Conservation (phyloP, 1,140 invertebrate species). For the Arctopsyche grandis region DNA sequence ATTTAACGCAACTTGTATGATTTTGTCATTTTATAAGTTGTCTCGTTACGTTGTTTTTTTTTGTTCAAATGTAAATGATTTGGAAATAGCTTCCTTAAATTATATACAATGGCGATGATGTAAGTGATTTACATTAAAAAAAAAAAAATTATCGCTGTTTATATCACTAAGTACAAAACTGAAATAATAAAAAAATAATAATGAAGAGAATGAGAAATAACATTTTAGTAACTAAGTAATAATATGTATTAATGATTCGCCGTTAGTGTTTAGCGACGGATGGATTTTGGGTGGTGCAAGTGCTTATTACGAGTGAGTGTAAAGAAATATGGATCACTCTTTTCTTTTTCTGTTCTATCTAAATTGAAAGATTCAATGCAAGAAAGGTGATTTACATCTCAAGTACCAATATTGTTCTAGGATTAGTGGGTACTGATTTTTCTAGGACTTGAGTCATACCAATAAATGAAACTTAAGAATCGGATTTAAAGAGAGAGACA, state of each 20-base stretch:
- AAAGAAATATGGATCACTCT: background rate
- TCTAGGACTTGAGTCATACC: constrained; percentile 1
- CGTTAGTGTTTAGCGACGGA: constrained; percentile 26
- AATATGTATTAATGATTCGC: constrained; percentile 13
- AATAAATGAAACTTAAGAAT: background rate
- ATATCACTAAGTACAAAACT: constrained; percentile 54
- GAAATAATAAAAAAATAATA: constrained; percentile 12
- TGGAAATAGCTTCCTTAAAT: no score
- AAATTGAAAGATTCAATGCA: constrained; percentile 20
- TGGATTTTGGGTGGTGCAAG: constrained; percentile 12
- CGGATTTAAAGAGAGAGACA: background rate
- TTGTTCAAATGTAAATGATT: no score
- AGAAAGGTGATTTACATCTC: constrained; percentile 50
- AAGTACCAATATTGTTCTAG: constrained; percentile 48
- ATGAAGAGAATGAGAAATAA: background rate
- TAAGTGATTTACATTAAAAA: constrained; percentile 12
- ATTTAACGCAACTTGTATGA: background rate
- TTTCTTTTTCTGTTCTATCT: background rate
- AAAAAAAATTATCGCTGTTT: constrained; percentile 43
- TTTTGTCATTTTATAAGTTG: no score
- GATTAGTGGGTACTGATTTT: constrained; percentile 25
- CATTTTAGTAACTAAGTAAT: constrained; percentile 35
- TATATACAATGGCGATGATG: no score
- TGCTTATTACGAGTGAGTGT: constrained; percentile 23
- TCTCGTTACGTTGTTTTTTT: no score